Percentiles rank a stretch among this genome's conserved stretches.
phyloP scores from a whole-genome alignment of 1,140 invertebrate species.

The Apis florea region DNA sequence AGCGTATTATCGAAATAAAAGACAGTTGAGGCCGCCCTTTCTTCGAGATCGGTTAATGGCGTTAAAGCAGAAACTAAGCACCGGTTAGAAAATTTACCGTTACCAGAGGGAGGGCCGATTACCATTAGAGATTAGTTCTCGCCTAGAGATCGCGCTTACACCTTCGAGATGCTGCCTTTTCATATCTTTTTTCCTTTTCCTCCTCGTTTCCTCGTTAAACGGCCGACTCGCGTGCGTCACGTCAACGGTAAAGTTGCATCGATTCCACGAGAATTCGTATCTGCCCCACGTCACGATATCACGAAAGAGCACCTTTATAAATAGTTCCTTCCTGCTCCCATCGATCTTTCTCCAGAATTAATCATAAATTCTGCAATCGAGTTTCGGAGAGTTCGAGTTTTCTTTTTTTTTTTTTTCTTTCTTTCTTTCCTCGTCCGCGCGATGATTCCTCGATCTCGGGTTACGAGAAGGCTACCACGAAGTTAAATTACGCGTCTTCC shows the following conservation, averaged over 20 bases:
- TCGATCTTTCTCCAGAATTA: conserved; percentile 16
- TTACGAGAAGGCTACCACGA: neutral
- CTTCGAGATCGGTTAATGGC: conserved; percentile 41
- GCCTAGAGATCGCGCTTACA: conserved; percentile 68
- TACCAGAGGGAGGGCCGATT: conserved; percentile 65
- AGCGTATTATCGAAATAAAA: neutral
- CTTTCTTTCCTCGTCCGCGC: too few species aligned
- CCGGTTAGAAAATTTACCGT: conserved; percentile 74
- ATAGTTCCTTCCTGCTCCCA: neutral
- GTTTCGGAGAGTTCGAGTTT: conserved; percentile 6
- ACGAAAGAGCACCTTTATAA: conserved; percentile 3
- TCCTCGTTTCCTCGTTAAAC: conserved; percentile 7
- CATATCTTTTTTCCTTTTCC: neutral
- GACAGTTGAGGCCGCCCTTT: neutral
- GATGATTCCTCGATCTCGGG: neutral
- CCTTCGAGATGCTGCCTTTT: conserved; percentile 3
- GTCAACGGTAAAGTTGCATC: conserved; percentile 43
- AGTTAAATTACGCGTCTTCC: neutral
- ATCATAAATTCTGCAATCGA: conserved; percentile 37
- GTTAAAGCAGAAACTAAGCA: conserved; percentile 56
- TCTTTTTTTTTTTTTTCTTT: neutral
- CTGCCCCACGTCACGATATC: conserved; percentile 19
- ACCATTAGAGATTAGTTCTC: conserved; percentile 76
- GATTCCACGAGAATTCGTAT: conserved; percentile 31
- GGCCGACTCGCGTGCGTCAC: conserved; percentile 30